Percentiles rank a stretch among this genome's conserved stretches.
Evolutionary conservation across 2,797 vertebrate species (phyloP).

Genomic region (Phoeniculus purpureus): DNA sequence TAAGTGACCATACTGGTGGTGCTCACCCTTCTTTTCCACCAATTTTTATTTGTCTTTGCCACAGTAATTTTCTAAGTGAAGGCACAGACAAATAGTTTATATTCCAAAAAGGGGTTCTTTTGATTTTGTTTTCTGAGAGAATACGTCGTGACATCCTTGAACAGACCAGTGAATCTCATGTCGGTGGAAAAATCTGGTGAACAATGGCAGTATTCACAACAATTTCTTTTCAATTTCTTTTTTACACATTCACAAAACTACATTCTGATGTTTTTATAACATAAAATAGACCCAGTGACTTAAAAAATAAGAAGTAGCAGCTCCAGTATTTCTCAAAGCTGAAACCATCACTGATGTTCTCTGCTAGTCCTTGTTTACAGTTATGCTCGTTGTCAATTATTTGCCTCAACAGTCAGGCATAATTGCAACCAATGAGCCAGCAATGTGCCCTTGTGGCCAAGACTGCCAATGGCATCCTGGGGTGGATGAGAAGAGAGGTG

Average conservation of each 20-base stretch:
- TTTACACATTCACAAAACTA: background rate
- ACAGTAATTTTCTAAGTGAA: background rate
- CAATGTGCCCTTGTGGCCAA: too few relatives aligned
- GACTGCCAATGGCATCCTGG: too few relatives aligned
- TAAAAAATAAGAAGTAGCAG: background rate
- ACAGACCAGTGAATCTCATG: background rate
- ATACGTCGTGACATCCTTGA: background rate
- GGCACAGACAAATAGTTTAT: background rate
- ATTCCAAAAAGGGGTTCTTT: fast-evolving
- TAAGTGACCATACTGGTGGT: background rate
- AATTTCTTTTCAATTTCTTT: background rate
- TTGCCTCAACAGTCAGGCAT: background rate
- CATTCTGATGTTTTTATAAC: background rate
- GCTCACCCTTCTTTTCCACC: background rate
- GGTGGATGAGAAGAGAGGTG: too few relatives aligned
- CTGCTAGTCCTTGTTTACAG: background rate
- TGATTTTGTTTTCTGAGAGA: background rate
- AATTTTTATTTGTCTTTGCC: background rate
- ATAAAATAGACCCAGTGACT: background rate
- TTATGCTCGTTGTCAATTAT: background rate
- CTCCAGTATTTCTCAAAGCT: background rate
- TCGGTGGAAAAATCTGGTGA: background rate
- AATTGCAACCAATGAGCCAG: background rate
- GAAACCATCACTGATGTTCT: background rate
- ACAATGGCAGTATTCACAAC: background rate